Conservation (phyloP, 2,113 vertebrate species). For the Loxodonta africana region DNA sequence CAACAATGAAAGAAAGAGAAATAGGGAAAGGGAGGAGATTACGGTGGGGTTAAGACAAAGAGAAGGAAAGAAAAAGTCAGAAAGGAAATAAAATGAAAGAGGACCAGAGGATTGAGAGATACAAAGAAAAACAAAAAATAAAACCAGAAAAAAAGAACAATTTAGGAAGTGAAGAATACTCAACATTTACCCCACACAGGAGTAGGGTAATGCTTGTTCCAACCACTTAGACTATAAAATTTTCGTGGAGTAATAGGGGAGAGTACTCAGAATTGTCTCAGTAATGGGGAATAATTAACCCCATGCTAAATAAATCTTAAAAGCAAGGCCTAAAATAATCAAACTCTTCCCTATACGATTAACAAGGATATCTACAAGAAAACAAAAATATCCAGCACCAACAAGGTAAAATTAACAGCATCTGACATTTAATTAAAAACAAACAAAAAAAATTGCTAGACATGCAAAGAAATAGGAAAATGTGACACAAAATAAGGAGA, state of each 20-base stretch:
- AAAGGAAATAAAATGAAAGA: background rate
- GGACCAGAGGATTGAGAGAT: fast-evolving
- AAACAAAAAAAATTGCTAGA: background rate
- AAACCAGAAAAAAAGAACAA: background rate
- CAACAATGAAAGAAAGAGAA: background rate
- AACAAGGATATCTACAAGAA: background rate
- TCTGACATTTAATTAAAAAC: background rate
- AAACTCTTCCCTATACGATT: background rate
- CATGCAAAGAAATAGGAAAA: background rate
- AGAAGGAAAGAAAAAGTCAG: background rate
- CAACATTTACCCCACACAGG: background rate
- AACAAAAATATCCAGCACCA: background rate
- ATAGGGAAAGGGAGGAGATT: background rate
- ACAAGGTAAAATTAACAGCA: background rate
- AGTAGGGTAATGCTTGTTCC: background rate
- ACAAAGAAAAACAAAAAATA: background rate
- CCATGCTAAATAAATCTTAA: background rate
- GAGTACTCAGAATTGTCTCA: background rate
- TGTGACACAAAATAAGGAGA: background rate
- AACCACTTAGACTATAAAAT: background rate
- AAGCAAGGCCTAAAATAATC: background rate
- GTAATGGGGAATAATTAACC: background rate
- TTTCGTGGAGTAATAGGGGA: background rate
- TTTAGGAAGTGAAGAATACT: background rate
- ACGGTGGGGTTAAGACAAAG: background rate